These are phyloP conservation scores for Scolopax rusticola DNA, from an alignment of 2,797 vertebrate species.

Conservation along the genomic window DNA sequence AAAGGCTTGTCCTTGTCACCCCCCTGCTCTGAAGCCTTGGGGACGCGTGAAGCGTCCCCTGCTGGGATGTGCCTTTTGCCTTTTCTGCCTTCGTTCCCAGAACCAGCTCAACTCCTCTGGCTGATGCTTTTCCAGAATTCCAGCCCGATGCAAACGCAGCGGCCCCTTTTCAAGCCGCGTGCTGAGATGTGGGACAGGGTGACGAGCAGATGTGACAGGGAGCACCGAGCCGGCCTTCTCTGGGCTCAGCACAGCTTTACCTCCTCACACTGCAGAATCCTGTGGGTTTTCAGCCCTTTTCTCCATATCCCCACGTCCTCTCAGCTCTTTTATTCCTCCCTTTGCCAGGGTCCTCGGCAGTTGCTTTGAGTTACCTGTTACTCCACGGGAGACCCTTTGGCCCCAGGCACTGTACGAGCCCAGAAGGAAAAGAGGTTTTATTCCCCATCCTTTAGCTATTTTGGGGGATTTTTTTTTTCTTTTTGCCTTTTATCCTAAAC, in stretches of 20 bases:
- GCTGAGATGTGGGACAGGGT: neutral
- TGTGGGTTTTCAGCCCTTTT: neutral
- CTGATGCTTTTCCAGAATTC: neutral
- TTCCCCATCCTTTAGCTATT: neutral
- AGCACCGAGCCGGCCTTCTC: accelerated
- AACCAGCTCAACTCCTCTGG: neutral
- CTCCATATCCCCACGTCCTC: neutral
- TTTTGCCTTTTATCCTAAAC: neutral
- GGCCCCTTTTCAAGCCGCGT: accelerated
- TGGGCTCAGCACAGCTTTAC: neutral
- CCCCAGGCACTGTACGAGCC: neutral
- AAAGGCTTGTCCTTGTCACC: neutral
- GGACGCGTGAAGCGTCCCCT: neutral
- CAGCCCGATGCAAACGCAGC: neutral
- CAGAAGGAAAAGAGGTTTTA: neutral
- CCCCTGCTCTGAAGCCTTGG: neutral
- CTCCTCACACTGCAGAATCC: accelerated
- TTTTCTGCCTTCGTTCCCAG: accelerated
- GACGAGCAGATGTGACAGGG: neutral
- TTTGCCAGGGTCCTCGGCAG: neutral
- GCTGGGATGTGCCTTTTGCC: neutral
- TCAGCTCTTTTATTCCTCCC: neutral
- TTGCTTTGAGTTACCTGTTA: neutral
- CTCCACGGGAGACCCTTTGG: accelerated
- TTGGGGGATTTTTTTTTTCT: neutral